These are phyloP conservation scores for Drosophila grimshawi DNA, from an alignment of 1,140 invertebrate species.

Conservation along the genomic window DNA sequence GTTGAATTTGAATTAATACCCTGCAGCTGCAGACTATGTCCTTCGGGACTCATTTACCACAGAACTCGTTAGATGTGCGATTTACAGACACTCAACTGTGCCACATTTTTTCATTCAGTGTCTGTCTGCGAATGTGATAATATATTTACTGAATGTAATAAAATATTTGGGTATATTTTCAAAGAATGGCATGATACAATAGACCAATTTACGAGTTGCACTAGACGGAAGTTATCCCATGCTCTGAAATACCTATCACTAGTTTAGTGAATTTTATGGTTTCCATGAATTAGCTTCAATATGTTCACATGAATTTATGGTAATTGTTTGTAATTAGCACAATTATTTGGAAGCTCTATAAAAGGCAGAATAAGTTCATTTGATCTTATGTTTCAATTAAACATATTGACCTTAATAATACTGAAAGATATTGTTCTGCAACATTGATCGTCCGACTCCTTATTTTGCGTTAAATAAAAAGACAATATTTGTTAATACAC, in stretches of 20 bases:
- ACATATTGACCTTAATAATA: no score
- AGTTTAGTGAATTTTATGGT: slow-evolving; percentile 59
- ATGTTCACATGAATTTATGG: slow-evolving; percentile 59
- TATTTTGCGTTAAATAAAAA: neutral
- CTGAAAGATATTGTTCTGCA: no score
- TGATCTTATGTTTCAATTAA: no score
- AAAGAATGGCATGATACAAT: neutral
- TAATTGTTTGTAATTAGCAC: slow-evolving; percentile 45
- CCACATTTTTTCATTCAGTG: slow-evolving; percentile 6
- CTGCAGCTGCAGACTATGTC: slow-evolving; percentile 7
- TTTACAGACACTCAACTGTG: slow-evolving; percentile 42
- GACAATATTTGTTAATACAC: neutral
- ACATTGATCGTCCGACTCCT: no score
- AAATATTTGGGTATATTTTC: neutral
- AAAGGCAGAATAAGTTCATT: neutral
- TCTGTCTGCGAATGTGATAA: neutral
- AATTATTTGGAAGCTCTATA: slow-evolving; percentile 4
- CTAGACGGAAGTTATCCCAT: neutral
- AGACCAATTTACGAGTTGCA: neutral
- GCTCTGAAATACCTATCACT: slow-evolving; percentile 22
- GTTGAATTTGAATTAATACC: slow-evolving; percentile 75
- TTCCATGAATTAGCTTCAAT: slow-evolving; percentile 39
- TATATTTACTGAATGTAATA: slow-evolving; percentile 6
- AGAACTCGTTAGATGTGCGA: slow-evolving; percentile 42
- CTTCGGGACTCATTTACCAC: slow-evolving; percentile 29